Evolutionary conservation across 2,888 invertebrate genomes (phyloP).

Genomic region (Yponomeuta plumbellus): DNA sequence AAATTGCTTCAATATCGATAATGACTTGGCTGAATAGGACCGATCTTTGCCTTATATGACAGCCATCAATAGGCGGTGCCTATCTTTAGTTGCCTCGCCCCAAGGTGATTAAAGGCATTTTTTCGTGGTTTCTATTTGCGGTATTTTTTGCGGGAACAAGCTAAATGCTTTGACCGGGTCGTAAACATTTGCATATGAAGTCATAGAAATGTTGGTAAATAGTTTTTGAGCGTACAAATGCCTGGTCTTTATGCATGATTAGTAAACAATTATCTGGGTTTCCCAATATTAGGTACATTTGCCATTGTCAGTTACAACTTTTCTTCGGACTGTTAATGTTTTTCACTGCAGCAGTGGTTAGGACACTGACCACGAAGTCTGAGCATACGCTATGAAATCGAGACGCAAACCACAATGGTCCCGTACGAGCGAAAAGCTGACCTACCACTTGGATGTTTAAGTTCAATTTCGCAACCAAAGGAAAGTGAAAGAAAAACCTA

Average conservation of each 20-base stretch:
- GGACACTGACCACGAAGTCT: slow-evolving; percentile 7
- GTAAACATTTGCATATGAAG: background rate
- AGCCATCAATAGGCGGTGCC: background rate
- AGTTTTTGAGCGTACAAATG: background rate
- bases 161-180: background rate
- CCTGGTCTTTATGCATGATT: background rate
- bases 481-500: slow-evolving; percentile 37
- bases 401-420: slow-evolving; percentile 1
- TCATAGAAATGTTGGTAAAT: background rate
- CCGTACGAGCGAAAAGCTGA: slow-evolving; percentile 9
- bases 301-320: background rate
- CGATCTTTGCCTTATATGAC: background rate
- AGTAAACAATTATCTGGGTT: background rate
- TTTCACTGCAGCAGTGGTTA: slow-evolving; percentile 3
- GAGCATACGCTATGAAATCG: background rate
- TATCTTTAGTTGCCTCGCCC: background rate
- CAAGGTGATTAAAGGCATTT: slow-evolving; percentile 8
- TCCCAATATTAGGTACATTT: background rate
- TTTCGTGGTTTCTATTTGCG: slow-evolving; percentile 6
- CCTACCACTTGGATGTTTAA: slow-evolving; percentile 8
- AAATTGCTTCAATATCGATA: background rate
- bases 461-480: background rate
- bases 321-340: background rate
- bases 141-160: slow-evolving; percentile 4
- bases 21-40: background rate